Percentiles rank a stretch among this genome's conserved stretches.
Conservation (phyloP, 2,888 invertebrate genomes). For the Deilephila porcellus region DNA sequence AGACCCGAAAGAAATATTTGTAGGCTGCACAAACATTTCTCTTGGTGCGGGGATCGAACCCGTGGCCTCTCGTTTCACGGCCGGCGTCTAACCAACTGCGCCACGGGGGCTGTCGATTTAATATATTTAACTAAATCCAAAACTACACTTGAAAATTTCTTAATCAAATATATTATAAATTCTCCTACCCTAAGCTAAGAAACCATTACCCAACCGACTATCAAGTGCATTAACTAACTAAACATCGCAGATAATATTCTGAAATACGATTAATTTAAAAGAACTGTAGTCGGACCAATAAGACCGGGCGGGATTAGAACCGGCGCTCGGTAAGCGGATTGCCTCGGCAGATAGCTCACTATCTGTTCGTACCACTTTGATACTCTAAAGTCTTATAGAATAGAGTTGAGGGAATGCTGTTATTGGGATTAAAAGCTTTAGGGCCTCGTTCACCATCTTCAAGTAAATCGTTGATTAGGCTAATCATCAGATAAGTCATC, state of each 20-base stretch:
- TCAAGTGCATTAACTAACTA: not conserved
- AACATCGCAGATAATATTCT: conserved; percentile 13
- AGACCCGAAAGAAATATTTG: too few species aligned
- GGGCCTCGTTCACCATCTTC: too few species aligned
- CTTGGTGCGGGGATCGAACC: too few species aligned
- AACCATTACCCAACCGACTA: not conserved
- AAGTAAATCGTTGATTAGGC: too few species aligned
- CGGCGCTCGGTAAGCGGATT: conserved; percentile 18
- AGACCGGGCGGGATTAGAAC: conserved; percentile 23
- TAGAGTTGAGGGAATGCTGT: not conserved
- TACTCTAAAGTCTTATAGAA: conserved; percentile 15
- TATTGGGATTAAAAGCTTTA: conserved; percentile 35
- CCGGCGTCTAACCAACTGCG: too few species aligned
- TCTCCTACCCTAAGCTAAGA: not conserved
- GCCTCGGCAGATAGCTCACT: conserved; percentile 2
- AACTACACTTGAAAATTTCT: not conserved
- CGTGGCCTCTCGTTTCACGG: too few species aligned
- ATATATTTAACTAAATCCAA: not conserved
- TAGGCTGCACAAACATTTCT: too few species aligned
- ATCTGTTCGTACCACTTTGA: conserved; percentile 8
- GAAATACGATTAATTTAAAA: conserved; percentile 22
- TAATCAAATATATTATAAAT: not conserved
- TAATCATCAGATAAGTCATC: too few species aligned
- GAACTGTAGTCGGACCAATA: conserved; percentile 17
- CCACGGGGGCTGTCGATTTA: too few species aligned